Conservation (phyloP, 2,113 vertebrate species). For the Tyrannus savana region DNA sequence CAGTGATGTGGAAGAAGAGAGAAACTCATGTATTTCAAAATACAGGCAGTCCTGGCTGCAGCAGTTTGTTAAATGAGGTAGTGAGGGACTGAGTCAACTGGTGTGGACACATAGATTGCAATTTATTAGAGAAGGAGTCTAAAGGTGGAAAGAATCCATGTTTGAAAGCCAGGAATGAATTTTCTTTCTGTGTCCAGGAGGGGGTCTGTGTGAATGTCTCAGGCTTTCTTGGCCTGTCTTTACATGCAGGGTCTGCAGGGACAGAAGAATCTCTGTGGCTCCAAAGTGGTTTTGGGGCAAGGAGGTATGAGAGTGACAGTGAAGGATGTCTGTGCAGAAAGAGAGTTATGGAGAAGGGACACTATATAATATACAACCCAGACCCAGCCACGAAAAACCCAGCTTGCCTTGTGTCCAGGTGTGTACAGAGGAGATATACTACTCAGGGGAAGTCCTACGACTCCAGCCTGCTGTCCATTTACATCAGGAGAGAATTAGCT, state of each 20-base stretch:
- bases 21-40: not conserved
- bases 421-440: not conserved
- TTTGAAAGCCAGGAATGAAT: not conserved
- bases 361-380: fast-evolving
- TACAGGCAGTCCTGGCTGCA: not conserved
- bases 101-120: not conserved
- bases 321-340: not conserved
- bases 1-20: not conserved
- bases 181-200: not conserved
- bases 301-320: fast-evolving
- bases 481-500: not conserved
- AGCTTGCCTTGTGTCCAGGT: not conserved
- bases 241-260: not conserved
- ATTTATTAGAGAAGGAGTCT: not conserved
- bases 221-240: not conserved
- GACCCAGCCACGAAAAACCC: not conserved
- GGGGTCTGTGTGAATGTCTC: not conserved
- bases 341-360: not conserved
- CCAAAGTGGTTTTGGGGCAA: not conserved
- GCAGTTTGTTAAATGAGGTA: not conserved
- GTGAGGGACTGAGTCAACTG: not conserved
- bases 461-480: fast-evolving
- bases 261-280: not conserved
- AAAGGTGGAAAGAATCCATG: not conserved
- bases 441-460: fast-evolving